Base-by-base conservation (phyloP, 2,888 invertebrate genomes). In the Acleris laterana region DNA sequence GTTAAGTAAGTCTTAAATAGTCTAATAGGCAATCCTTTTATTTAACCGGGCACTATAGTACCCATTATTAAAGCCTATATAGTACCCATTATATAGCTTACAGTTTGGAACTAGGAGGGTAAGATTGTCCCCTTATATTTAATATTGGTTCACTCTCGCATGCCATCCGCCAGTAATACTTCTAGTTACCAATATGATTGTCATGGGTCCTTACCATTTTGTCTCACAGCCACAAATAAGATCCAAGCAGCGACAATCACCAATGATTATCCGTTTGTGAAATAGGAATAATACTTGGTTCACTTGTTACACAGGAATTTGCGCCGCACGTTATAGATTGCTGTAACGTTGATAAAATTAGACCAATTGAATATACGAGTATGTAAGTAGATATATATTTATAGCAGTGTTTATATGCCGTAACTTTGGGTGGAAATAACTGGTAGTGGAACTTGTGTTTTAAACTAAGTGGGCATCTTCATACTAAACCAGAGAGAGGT, bases 161-260 rank as follows among this genome's bases (percentile, higher is more conserved):
- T 56, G 44, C 13, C 32, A 42, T 19, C n/a, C 5, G 11, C 17
- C n/a, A n/a, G 42, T 55, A 63, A 58, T 46, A 55, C 51, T n/a
- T 22, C 65, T 65, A 50, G 65, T 65, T 61, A 61, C 50, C 28
- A 60, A 53, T 50, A 61, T 65, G 60, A 65, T 65, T 65, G 65
- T 65, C 55, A 56, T 48, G 52, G 55, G 22, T n/a, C 49, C 49
- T 20, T 20, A 46, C 62, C 48, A 25, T 44, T 6, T 9, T 25
- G 19, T 22, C 49, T 25, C 38, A 38, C 38, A 38, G 9, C 13
- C 38, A 38, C 38, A 38, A 38, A 38, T 38, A 13, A 13, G 38
- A 38, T 13, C 46, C 17, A 2, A 20, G 1, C 19, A 48, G 58
- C 55, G 64, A 65, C 64, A 55, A 59, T 56, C 65, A 56, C 25